Percentiles rank a stretch among this genome's conserved stretches.
phyloP scores from a whole-genome alignment of 1,140 invertebrate species.

The Argopecten irradians region DNA sequence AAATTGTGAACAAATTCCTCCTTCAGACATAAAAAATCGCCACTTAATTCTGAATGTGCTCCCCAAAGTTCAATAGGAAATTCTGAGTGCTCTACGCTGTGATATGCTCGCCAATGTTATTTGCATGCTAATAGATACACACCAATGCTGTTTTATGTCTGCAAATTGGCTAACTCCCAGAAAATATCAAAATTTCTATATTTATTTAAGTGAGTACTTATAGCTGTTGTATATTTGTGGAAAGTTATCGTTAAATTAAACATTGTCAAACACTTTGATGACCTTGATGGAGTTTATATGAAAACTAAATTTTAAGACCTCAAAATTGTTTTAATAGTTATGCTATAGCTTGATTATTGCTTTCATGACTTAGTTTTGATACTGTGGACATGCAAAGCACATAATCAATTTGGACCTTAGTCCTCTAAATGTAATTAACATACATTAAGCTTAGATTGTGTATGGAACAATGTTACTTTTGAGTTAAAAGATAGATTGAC shows the following conservation, averaged over 20 bases:
- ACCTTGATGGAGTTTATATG: not conserved
- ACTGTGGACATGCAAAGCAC: too few relatives aligned
- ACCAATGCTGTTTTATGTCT: not conserved
- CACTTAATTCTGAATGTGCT: conserved; percentile 10
- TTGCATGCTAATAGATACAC: conserved; percentile 8
- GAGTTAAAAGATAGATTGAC: too few relatives aligned
- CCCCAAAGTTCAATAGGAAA: conserved; percentile 15
- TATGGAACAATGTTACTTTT: too few relatives aligned
- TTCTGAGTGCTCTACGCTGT: not conserved
- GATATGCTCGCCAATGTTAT: not conserved
- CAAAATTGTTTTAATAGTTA: too few relatives aligned
- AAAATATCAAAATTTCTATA: conserved; percentile 7
- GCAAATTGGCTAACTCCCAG: not conserved
- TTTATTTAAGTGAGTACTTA: not conserved
- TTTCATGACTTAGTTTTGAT: too few relatives aligned
- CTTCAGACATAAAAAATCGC: not conserved
- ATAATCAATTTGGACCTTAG: too few relatives aligned
- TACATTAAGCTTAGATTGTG: too few relatives aligned
- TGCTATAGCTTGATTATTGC: too few relatives aligned
- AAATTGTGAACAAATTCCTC: conserved; percentile 1
- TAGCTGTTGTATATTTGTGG: not conserved
- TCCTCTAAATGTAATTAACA: too few relatives aligned
- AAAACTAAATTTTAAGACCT: too few relatives aligned
- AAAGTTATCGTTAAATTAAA: not conserved
- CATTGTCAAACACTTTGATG: not conserved